Base-by-base conservation (phyloP, 2,113 vertebrate species). In the Hydrochoerus hydrochaeris region DNA sequence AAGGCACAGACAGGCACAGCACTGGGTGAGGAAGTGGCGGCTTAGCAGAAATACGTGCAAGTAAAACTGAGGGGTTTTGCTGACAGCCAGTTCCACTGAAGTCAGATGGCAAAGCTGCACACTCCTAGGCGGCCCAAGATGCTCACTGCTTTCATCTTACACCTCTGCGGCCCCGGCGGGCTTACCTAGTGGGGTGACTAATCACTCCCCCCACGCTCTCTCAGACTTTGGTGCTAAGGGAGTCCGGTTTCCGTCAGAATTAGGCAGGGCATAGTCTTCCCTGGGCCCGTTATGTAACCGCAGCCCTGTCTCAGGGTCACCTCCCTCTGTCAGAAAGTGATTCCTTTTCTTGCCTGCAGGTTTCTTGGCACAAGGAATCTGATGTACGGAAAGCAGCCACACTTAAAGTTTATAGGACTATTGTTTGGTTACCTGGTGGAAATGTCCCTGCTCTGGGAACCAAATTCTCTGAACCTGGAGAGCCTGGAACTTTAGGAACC, bases 11-110 rank as follows among this genome's bases (percentile, higher is more conserved):
- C 73, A 69, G 89, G 93, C 89, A 81, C 89, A 80, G 58, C 89
- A 81, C 89, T 75, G 58, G 44, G 80, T 62, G 54, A 86, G 78
- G 84, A 97, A 94, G 96, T 84, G 84, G 84, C 67, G 0, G 95
- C 95, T 97, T 95, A 97, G 97, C 97, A 90, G 89, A 93, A 93
- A 87, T 80, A 94, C 44, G 95, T 97, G 96, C 93, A 96, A 98
- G 94, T 91, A 93, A 97, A 98, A 96, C 96, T 93, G 94, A 97
- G 85, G 84, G 87, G 7, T 98, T 97, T 96, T 7, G 1, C 93
- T 93, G 84, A 95, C 91, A 97, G 94, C 93, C 96, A 97, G 86
- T 58, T 94, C 91, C 88, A 63, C 85, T 44, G 94, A 92, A 98
- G 87, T 95, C 96, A 88, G 91, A 77, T 16, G 84, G 93, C 86